Percentiles rank a stretch among this genome's conserved stretches.
Evolutionary conservation across 2,113 vertebrate species (phyloP).

Genomic region (Lontra canadensis): DNA sequence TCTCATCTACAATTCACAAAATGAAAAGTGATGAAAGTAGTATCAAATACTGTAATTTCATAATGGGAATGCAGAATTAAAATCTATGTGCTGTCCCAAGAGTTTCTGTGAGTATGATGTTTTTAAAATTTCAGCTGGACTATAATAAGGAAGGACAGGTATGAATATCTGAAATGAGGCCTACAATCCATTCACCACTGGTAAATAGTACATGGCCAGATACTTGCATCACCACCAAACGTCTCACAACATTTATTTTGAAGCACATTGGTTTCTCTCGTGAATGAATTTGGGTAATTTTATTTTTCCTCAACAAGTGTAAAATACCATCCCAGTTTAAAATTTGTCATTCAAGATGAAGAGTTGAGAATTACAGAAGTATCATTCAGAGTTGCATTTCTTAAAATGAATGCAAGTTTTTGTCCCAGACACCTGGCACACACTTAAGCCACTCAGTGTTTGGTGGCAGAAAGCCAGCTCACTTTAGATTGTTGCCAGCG

Average conservation of each 20-base stretch:
- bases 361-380: neutral
- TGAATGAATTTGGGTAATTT: neutral
- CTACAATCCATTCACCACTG: neutral
- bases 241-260: neutral
- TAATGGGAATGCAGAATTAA: neutral
- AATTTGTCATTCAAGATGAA: neutral
- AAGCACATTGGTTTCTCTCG: neutral
- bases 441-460: neutral
- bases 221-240: neutral
- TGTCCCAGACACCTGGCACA: neutral
- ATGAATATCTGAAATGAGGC: neutral
- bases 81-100: neutral
- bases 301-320: neutral
- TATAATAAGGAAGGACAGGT: neutral
- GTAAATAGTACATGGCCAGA: neutral
- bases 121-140: neutral
- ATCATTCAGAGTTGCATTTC: neutral
- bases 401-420: neutral
- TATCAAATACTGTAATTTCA: neutral
- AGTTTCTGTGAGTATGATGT: neutral
- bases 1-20: neutral
- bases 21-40: neutral
- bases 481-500: conserved; percentile 12
- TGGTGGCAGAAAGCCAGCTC: neutral
- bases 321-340: neutral